Evolutionary conservation across 1,140 invertebrate genomes (phyloP), one percentile per base, ranked within the genome.

Genomic region (Homarus americanus): DNA sequence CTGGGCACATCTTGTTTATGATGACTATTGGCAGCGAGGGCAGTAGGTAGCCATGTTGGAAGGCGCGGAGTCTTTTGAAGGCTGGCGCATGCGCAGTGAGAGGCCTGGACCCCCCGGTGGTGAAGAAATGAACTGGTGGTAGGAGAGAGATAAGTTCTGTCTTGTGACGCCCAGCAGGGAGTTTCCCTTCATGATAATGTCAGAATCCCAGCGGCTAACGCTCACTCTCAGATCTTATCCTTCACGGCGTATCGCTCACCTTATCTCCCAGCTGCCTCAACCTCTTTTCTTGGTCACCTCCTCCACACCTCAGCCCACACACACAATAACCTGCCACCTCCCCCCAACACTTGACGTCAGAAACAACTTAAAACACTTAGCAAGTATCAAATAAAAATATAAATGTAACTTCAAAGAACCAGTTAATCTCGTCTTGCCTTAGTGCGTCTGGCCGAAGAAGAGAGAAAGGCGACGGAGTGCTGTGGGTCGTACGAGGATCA

Each of bases 131-230:
- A 91, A 91, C 89, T 91, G 89, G 89, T 91, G 89, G 89, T 91
- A 86, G 89, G 89, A 91, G 89, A 91, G 89, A 91, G 89, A 91
- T 91, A 91, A 91, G 89, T 91, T 91, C 89, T 91, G 82, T 91
- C 89, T 85, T 91, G 89, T 91, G 89, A 91, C 89, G 89, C 89
- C 89, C 89, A 91, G 89, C 89, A 69, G 89, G 89, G 89, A 91
- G 89, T 91, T 91, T 91, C 89, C 89, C 89, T 91, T 91, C 89
- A 91, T 85, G 89, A 91, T 91, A 91, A 91, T 91, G 89, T 91
- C 89, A 91, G 89, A 78, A 85, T 85, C 89, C 76, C 89, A 91
- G 82, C 89, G 89, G 89, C 83, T 91, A 91, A 91, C 89, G 89
- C 63, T 91, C 89, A 86, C 82, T 86, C 89, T 66, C 89, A 79